These are phyloP conservation scores for Pogoniulus pusillus DNA, from an alignment of 2,797 vertebrate species.

Conservation along the genomic window DNA sequence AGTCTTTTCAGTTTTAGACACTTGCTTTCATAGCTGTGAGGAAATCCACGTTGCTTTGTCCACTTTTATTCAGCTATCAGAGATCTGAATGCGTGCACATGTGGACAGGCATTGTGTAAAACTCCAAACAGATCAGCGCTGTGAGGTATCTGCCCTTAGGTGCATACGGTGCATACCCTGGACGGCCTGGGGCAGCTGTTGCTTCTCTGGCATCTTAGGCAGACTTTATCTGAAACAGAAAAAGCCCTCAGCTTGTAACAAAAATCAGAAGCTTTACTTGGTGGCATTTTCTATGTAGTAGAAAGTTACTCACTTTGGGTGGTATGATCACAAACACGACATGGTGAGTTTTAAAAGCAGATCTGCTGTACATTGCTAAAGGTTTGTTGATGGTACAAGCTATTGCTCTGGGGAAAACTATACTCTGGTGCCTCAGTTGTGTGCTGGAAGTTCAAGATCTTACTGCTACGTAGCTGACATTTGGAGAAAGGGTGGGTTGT, in stretches of 20 bases:
- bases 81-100: not conserved
- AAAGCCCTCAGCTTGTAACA: not conserved
- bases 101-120: not conserved
- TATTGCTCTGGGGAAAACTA: not conserved
- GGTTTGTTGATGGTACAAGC: not conserved
- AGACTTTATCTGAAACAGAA: not conserved
- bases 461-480: not conserved
- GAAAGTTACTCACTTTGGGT: not conserved
- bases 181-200: not conserved
- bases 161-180: not conserved
- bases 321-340: not conserved
- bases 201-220: not conserved
- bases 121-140: not conserved
- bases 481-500: not conserved
- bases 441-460: not conserved
- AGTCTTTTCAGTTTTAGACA: conserved; percentile 16
- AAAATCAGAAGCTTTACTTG: not conserved
- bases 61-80: not conserved
- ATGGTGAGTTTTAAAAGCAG: not conserved
- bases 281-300: not conserved
- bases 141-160: not conserved
- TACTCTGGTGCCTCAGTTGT: not conserved
- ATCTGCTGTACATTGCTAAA: not conserved
- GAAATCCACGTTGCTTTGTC: conserved; percentile 7
- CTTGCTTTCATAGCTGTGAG: conserved; percentile 41